Evolutionary conservation across 2,888 invertebrate species (phyloP), one percentile per base, ranked within the genome.

Genomic region (Drosophila ustulata): DNA sequence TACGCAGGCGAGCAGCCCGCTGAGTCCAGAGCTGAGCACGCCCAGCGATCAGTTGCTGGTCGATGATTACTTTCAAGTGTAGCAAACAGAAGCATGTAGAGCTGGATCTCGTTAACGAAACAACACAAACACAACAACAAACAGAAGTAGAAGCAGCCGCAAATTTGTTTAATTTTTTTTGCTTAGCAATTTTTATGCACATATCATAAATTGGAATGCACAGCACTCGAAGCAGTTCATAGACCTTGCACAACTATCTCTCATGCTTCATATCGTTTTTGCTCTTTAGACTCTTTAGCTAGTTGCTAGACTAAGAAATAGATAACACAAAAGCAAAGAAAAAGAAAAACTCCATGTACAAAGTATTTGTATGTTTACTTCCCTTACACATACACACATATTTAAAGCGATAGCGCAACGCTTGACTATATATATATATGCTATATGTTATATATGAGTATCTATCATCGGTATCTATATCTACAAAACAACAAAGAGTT

Each of bases 41-140:
- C 76, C 85, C 41, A 87, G 70, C 64, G 86, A 84, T 45, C 80
- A 85, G 71, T 66, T 91, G 51, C 88, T 91, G 57, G 93, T 93
- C 37, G 91, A 91, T 80, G 93, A 93, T 82, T 93, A 93, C 77
- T 93, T 93, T 81, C 93, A 93, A 85, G 93, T 93, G 71, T 92
- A 86, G 85, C 52, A 26, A 37, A 30, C 39, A 43, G 32, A 47
- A 11, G 32, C 49, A 58, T 68, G 53, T 57, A 58, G 78, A 85
- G 80, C 84, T 82, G 85, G 84, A 88, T 85, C 84, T 88, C 84
- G 77, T 52, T 53, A 49, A 50, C 28, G 13, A 7, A 26, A 26
- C 47, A 56, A 2, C 25, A 32, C 28, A 28, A 28, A 28, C 28
- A 25, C 28, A 7, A 51, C 26, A 7, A 37, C 37, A n/a, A 2